phyloP scores from a whole-genome alignment of 2,797 vertebrate genomes.

The Anguilla anguilla region DNA sequence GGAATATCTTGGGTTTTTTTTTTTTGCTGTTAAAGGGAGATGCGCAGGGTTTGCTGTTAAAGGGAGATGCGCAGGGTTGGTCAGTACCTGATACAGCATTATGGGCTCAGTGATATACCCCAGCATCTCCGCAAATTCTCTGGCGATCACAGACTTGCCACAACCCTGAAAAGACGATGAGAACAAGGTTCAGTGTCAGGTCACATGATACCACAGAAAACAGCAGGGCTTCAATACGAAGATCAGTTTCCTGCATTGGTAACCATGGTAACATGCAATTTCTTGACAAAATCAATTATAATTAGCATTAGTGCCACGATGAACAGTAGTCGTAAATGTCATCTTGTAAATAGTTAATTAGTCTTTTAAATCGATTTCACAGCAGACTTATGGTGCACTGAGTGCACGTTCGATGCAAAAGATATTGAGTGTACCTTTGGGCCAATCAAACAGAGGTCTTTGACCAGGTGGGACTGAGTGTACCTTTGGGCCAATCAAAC shows the following conservation, averaged over 20 bases:
- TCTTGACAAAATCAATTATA: not conserved
- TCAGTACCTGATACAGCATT: conserved; percentile 95
- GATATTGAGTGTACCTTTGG: not conserved
- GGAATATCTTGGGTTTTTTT: not conserved
- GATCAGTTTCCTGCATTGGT: not conserved
- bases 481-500: too few species aligned
- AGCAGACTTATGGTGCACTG: not conserved
- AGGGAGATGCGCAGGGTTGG: not conserved
- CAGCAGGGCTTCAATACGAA: not conserved
- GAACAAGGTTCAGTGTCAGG: not conserved
- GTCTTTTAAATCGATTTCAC: not conserved
- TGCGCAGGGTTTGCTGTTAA: not conserved
- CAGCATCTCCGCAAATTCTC: conserved; percentile 87
- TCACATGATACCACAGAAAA: not conserved
- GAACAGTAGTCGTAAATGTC: not conserved
- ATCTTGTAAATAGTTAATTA: not conserved
- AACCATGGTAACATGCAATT: not conserved
- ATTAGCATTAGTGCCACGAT: not conserved
- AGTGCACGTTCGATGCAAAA: not conserved
- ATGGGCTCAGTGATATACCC: conserved; percentile 89
- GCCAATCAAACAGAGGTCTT: too few species aligned
- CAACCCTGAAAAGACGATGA: conserved; percentile 79
- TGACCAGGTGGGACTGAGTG: too few species aligned
- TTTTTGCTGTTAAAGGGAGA: not conserved
- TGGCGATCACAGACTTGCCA: conserved; percentile 90